A percentile compares a stretch with the other conserved stretches of the same genome.
phyloP scores from a whole-genome alignment of 1,140 invertebrate species.

The Chlorops oryzae region DNA sequence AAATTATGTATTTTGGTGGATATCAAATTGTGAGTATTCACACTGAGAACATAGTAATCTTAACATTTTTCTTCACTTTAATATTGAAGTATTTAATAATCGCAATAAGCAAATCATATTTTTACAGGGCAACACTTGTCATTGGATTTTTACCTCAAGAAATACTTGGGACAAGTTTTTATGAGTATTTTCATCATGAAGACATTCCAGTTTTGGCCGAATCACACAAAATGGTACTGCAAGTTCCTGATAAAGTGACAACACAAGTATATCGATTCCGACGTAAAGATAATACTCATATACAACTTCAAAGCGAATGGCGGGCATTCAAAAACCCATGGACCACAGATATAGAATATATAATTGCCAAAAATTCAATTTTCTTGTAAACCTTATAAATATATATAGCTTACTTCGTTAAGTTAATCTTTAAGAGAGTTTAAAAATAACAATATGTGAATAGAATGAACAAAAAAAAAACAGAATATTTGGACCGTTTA shows the following conservation, averaged over 20 bases:
- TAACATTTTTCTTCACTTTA: too few relatives aligned
- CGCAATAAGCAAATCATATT: too few relatives aligned
- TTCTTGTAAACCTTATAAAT: slow-evolving; percentile 58
- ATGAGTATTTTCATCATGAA: slow-evolving; percentile 85
- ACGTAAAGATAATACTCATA: slow-evolving; percentile 67
- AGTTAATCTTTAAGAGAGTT: too few relatives aligned
- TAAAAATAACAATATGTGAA: background rate
- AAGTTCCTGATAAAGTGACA: slow-evolving; percentile 57
- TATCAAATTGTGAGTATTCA: too few relatives aligned
- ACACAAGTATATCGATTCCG: slow-evolving; percentile 74
- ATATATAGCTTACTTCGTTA: background rate
- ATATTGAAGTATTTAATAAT: too few relatives aligned
- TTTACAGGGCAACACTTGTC: slow-evolving; percentile 73
- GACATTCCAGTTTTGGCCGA: slow-evolving; percentile 76
- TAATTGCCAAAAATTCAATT: slow-evolving; percentile 77
- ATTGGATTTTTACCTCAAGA: slow-evolving; percentile 90
- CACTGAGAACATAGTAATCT: too few relatives aligned
- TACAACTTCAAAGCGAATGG: slow-evolving; percentile 75
- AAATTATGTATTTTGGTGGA: too few relatives aligned
- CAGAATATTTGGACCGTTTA: background rate
- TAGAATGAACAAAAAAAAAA: background rate
- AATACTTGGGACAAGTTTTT: slow-evolving; percentile 84
- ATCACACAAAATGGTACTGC: slow-evolving; percentile 74
- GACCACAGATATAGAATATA: slow-evolving; percentile 86
- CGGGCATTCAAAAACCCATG: slow-evolving; percentile 84